phyloP scores from a whole-genome alignment of 2,888 invertebrate genomes.

The Campoletis raptor region DNA sequence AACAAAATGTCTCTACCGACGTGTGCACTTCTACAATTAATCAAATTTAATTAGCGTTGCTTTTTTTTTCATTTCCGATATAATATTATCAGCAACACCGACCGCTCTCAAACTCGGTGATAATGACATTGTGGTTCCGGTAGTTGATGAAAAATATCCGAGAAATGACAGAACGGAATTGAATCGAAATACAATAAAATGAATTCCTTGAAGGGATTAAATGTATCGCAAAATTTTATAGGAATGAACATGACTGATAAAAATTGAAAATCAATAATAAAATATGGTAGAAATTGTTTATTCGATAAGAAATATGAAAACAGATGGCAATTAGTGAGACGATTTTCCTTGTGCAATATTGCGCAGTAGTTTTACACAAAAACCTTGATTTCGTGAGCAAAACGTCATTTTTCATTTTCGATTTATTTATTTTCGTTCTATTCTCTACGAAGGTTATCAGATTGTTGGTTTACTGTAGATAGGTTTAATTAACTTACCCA shows the following conservation, averaged over 20 bases:
- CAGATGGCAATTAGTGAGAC: not conserved
- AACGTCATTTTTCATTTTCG: not conserved
- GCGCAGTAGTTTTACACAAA: constrained; percentile 74
- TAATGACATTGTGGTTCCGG: not conserved
- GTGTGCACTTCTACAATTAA: not conserved
- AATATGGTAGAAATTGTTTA: not conserved
- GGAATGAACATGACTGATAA: not conserved
- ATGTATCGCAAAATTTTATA: not conserved
- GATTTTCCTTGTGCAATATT: constrained; percentile 18
- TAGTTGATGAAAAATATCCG: not conserved
- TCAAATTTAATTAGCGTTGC: not conserved
- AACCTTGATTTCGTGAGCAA: constrained; percentile 23
- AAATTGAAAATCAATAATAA: not conserved
- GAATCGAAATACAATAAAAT: not conserved
- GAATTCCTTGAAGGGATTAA: not conserved
- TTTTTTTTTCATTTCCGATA: not conserved
- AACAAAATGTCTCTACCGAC: not conserved
- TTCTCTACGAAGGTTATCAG: constrained; percentile 8
- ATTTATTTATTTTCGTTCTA: not conserved
- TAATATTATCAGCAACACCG: not conserved
- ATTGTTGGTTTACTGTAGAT: constrained; percentile 8
- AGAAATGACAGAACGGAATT: not conserved
- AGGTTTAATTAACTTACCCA: constrained; percentile 88
- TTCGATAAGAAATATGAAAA: not conserved
- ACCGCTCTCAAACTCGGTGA: not conserved